Conservation (phyloP, 2,113 vertebrate species). For the Dicerorhinus sumatrensis region DNA sequence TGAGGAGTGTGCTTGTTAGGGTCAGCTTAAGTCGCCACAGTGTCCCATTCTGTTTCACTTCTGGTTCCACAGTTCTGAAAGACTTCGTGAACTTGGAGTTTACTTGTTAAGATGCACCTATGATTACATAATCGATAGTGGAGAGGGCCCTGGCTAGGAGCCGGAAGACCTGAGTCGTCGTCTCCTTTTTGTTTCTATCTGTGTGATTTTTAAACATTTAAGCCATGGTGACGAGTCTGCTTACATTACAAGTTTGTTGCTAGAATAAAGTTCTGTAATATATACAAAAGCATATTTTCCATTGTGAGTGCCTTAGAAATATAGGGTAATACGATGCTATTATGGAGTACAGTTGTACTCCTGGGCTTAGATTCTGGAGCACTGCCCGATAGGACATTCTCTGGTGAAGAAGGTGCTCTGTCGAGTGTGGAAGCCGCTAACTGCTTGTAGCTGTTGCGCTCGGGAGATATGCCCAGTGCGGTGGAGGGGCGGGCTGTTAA, state of each 20-base stretch:
- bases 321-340: accelerated
- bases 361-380: neutral
- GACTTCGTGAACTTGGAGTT: neutral
- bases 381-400: accelerated
- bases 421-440: accelerated
- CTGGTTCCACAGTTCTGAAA: neutral
- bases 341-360: accelerated
- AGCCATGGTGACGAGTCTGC: neutral
- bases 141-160: too few species aligned
- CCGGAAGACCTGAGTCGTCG: too few species aligned
- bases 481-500: neutral
- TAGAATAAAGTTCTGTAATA: neutral
- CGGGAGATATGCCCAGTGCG: neutral
- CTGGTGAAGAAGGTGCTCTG: accelerated
- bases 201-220: neutral
- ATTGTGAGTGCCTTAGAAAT: neutral
- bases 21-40: neutral
- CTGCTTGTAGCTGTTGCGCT: accelerated
- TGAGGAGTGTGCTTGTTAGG: neutral
- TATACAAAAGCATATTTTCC: neutral
- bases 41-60: neutral
- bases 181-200: neutral
- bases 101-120: neutral
- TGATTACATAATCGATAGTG: neutral
- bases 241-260: neutral